A percentile compares a stretch with the other conserved stretches of the same genome.
Conservation (phyloP, 2,888 invertebrate species). For the Leptinotarsa juncta region DNA sequence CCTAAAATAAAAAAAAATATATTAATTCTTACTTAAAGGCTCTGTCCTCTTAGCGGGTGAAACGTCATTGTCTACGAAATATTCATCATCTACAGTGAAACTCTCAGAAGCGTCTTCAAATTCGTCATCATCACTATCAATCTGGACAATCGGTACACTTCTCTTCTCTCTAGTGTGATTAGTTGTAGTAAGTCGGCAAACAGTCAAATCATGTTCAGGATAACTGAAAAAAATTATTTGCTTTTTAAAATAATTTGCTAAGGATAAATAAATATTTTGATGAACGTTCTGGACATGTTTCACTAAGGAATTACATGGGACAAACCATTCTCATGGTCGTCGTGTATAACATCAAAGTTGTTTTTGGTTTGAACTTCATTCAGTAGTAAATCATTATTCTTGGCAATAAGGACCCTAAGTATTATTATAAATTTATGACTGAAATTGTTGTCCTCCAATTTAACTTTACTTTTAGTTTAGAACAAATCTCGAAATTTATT, state of each 20-base stretch:
- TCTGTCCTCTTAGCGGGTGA: conserved; percentile 72
- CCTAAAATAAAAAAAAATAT: not conserved
- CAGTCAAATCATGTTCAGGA: conserved; percentile 65
- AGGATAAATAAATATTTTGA: no score
- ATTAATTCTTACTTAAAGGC: conserved; percentile 77
- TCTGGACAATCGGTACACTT: conserved; percentile 69
- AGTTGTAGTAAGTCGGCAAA: conserved; percentile 58
- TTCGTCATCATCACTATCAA: conserved; percentile 85
- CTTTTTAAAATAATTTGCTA: not conserved
- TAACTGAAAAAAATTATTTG: conserved; percentile 53
- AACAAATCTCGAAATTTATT: no score
- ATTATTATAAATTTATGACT: no score
- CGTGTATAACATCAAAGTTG: no score
- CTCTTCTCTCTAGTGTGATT: conserved; percentile 54
- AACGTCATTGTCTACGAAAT: conserved; percentile 80
- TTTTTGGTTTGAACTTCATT: no score
- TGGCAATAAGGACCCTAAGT: no score
- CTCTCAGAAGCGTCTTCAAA: conserved; percentile 87
- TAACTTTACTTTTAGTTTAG: no score
- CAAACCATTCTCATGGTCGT: no score
- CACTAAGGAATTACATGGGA: no score
- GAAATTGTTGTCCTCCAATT: no score
- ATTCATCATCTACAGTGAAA: conserved; percentile 88
- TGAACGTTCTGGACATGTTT: no score
- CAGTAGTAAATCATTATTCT: no score